Base-by-base conservation (phyloP, 2,113 vertebrate genomes). In the Irena cyanogastra region DNA sequence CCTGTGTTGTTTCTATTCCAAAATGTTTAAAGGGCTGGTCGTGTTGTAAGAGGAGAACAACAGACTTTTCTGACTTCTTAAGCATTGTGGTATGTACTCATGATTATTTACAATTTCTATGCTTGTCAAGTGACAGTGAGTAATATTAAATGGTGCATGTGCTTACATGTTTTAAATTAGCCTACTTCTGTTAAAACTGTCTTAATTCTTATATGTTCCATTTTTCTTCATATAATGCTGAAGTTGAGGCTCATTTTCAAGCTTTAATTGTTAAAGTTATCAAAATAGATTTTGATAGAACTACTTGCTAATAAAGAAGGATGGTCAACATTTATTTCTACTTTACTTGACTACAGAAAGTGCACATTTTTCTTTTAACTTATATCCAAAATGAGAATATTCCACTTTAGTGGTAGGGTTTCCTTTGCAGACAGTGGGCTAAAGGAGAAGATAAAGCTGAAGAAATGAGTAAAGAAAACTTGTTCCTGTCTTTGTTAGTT, bases 61-160 rank as follows among this genome's bases (percentile, higher is more conserved):
- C 99, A 3, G 99, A 99, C 95, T 99, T 99, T 93, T 99, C 99
- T 35, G 99, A 99, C 97, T 99, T 99, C 94, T 98, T 99, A 91
- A 99, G 98, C 97, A 99, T 99, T 94, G 98, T 31, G 96, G 99
- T 99, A 98, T 97, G 99, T 98, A 95, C 33, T 93, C 11, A 1
- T 17, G 12, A 49, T 63, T 80, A 45, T 42, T 80, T 72, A 42
- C 13, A 11, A 2, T 61, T 80, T 65, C 61, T 74, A 17, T 33
- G 23, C 17, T 60, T 76, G 33, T 47, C n/a, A 70, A 28, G 68
- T 83, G 19, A 23, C 10, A 54, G 17, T 54, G 21, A 57, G 85
- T 57, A 78, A 37, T 82, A 63, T 33, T 50, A 57, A 75, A 35
- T 71, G 7, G 4, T 52, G 21, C 5, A 4, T 41, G 4, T 72